Conservation (phyloP, 2,888 invertebrate genomes). For the Caenorhabditis angaria region DNA sequence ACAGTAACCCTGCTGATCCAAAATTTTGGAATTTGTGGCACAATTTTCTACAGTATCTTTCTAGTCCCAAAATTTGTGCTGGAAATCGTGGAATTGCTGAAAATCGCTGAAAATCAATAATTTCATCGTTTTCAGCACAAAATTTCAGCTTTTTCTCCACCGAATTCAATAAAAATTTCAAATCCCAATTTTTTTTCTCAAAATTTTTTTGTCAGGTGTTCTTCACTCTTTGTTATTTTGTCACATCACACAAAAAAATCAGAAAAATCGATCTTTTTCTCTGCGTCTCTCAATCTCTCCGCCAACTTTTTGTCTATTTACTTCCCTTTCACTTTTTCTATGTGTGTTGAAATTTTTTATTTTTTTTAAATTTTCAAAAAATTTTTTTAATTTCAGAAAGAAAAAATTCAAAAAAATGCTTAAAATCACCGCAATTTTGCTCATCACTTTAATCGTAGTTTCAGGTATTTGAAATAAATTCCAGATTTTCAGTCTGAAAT, state of each 20-base stretch:
- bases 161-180: no score
- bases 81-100: no score
- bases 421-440: not conserved
- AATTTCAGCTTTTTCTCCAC: no score
- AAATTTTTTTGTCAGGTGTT: not conserved
- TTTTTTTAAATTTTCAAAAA: conserved; percentile 3
- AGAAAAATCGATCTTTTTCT: conserved; percentile 3
- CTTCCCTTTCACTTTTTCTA: not conserved
- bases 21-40: no score
- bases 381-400: not conserved
- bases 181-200: not conserved
- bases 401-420: not conserved
- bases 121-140: no score
- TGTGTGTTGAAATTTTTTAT: not conserved
- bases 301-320: not conserved
- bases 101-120: no score
- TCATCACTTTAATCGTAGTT: not conserved
- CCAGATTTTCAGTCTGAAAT: not conserved
- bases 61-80: no score
- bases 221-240: not conserved
- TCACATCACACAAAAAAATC: conserved; percentile 10
- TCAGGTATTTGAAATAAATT: not conserved
- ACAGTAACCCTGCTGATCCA: no score
- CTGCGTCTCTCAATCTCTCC: not conserved
- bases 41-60: no score